Evolutionary conservation across 2,113 vertebrate genomes (phyloP), one percentile per base, ranked within the genome.

Genomic region (Gorsachius goisagi): DNA sequence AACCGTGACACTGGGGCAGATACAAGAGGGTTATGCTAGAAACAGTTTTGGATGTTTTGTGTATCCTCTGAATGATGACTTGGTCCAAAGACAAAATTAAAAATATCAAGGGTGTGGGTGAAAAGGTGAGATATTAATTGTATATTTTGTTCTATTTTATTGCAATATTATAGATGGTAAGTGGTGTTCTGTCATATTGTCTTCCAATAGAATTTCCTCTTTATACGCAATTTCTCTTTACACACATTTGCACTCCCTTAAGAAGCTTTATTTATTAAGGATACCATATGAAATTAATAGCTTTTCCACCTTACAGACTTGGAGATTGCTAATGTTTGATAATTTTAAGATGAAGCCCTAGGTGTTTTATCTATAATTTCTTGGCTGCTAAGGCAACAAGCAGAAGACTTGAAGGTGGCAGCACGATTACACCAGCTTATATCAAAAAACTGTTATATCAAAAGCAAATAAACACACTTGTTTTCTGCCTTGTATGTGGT

Each of bases 401-500:
- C 23, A 53, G 56, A 68, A 82, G 37, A 86, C 27, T 47, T 88
- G 64, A 85, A 91, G 6, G 24, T 79, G 78, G 32, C 67, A 91
- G 30, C 19, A 49, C 59, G 30, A 67, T 60, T 96, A 20, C 20
- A 91, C 28, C 20, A 44, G 47, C 23, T 90, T 33, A 21, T 90
- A 84, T 86, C 1, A 91, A 95, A 94, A 76, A 63, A 0, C 4
- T 67, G 27, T 63, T 78, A 64, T 68, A 92, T 67, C 56, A 91
- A 88, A 44, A n/a, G 11, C 10, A 88, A 96, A 93, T 83, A 96
- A 93, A 89, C 64, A 32, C 71, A 37, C 52, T 88, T 95, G 74
- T 85, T 93, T 91, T 80, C 64, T 73, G 71, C 47, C 88, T 75
- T 81, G 32, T 69, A 52, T 59, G 35, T 77, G 64, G 50, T 68